Evolutionary conservation across 2,888 invertebrate genomes (phyloP).

Genomic region (Tenthredo livida): DNA sequence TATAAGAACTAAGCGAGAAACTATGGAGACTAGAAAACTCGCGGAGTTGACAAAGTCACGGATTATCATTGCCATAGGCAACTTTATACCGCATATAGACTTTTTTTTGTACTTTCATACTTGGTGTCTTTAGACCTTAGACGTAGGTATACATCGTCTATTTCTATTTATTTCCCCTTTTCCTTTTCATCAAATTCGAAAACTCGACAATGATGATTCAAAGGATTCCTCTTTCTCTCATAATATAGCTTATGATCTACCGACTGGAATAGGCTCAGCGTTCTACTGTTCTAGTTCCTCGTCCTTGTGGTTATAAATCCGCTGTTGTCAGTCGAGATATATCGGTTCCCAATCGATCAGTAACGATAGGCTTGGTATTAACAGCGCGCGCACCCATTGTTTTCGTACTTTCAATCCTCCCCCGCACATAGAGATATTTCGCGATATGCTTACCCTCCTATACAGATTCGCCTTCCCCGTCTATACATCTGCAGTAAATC

Average conservation of each 20-base stretch:
- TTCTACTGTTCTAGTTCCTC: constrained; percentile 6
- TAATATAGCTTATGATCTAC: not conserved
- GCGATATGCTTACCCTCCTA: not conserved
- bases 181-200: no score
- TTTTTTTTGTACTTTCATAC: not conserved
- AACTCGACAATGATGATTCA: no score
- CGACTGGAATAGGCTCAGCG: not conserved
- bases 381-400: constrained; percentile 37
- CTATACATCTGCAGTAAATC: no score
- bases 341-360: constrained; percentile 72
- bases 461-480: not conserved
- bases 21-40: not conserved
- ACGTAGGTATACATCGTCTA: no score
- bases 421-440: not conserved
- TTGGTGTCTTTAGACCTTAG: no score
- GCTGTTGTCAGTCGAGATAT: constrained; percentile 70
- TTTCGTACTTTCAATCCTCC: constrained; percentile 5
- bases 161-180: no score
- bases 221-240: no score
- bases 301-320: constrained; percentile 26
- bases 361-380: constrained; percentile 69
- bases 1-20: not conserved
- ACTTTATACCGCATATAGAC: not conserved
- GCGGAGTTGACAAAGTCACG: not conserved
- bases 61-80: not conserved